Percentiles rank a stretch among this genome's conserved stretches.
These are phyloP conservation scores for Xestia c-nigrum DNA, from an alignment of 2,888 invertebrate genomes.

Conservation along the genomic window DNA sequence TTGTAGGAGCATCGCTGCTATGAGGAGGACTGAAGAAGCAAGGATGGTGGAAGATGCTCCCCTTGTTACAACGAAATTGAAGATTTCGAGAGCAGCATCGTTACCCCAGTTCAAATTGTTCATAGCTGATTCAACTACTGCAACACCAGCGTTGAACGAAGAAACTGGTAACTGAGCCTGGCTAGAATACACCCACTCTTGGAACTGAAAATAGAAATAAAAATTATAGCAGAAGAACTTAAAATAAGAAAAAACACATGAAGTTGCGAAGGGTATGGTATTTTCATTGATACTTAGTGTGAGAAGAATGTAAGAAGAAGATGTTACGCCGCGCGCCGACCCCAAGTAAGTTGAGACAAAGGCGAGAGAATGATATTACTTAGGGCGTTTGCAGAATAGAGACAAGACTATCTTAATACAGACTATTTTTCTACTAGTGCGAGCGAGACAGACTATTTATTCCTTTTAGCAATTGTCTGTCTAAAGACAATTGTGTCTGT, in stretches of 20 bases:
- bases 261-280: background rate
- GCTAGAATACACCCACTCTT: constrained; percentile 79
- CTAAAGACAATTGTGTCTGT: no score
- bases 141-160: constrained; percentile 73
- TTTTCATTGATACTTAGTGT: background rate
- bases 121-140: constrained; percentile 74
- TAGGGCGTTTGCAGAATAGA: no score
- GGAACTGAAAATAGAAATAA: constrained; percentile 77
- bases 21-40: constrained; percentile 75
- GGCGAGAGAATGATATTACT: no score
- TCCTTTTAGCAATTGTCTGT: no score
- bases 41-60: constrained; percentile 73
- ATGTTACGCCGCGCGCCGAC: no score
- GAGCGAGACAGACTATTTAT: no score
- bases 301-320: no score
- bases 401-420: no score
- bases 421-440: no score
- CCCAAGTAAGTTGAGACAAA: no score
- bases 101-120: constrained; percentile 83
- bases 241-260: background rate
- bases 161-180: constrained; percentile 75
- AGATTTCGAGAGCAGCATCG: constrained; percentile 72
- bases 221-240: background rate
- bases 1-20: constrained; percentile 73
- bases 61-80: constrained; percentile 67